Base-by-base conservation (phyloP, 2,113 vertebrate genomes). In the Phrynocephalus versicolor region DNA sequence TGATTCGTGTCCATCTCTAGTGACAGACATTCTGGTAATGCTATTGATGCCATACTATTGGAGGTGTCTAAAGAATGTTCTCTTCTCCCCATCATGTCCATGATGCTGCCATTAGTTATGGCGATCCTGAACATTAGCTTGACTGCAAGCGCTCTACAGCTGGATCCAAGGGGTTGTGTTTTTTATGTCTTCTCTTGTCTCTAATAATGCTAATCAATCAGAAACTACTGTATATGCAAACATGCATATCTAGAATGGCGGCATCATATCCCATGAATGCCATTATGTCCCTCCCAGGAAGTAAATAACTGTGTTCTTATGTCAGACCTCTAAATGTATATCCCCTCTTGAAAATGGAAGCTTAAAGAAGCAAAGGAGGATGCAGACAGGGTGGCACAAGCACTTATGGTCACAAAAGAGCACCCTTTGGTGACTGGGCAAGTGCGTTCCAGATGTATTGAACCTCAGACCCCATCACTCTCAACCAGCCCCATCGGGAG, bases 221-320 rank as follows among this genome's bases (percentile, higher is more conserved):
- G 82, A 75, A 33, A 51, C 82, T 51, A n/a, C n/a, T n/a, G n/a
- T n/a, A 10, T 45, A 64, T 75, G 72, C 82, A 75, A 83, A 83
- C 82, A 75, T 51, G 58, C 37, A 51, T 75, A 65, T 51, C 37
- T 60, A 75, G 82, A 83, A 16, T 33, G 82, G 19, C 58, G 64
- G 72, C 19, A 39, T 19, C 65, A 58, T 37, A 45, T 83, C 37
- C 82, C 55, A 25, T 74, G 82, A 64, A 75, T 15, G 57, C 58
- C 74, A 64, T 83, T 45, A 74, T 75, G 74, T 83, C 71, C 82
- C 82, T 75, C 82, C 70, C 71, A 75, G 72, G 58, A 51, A 72
- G 82, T 75, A 65, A 75, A 83, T 83, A 83, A 83, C 82, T 33
- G 3, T 83, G 70, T 83, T 83, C 33, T 58, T 37, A 82, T 72